Evolutionary conservation across 37 sponge, comb jelly and placozoan genomes (phyloP).

Genomic region (Oopsacas minuta): DNA sequence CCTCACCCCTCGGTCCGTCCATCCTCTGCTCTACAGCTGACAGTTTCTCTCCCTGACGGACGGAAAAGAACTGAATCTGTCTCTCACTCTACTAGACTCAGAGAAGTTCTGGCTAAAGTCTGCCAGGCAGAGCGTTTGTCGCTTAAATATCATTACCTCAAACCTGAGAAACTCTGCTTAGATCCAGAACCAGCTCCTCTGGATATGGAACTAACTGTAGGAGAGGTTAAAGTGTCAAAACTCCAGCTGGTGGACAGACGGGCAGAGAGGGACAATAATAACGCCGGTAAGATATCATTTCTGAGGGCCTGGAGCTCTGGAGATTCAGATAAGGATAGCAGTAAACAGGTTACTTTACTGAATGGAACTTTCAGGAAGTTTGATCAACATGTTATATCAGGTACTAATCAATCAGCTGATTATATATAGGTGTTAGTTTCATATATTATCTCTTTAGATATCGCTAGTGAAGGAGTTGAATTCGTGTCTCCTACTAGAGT

Average conservation of each 20-base stretch:
- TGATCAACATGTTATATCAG: not conserved
- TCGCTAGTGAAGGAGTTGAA: not conserved
- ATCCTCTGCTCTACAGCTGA: not conserved
- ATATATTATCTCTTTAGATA: too few relatives aligned
- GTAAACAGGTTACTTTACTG: not conserved
- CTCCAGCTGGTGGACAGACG: constrained; percentile 2
- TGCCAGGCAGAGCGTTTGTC: not conserved
- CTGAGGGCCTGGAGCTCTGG: not conserved
- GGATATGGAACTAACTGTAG: not conserved
- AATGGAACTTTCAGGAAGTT: not conserved
- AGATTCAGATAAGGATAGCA: not conserved
- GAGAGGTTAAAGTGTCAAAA: not conserved
- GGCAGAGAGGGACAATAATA: not conserved
- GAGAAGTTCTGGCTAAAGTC: not conserved
- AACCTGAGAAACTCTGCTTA: not conserved
- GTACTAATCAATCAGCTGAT: too few relatives aligned
- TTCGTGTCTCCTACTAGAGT: not conserved
- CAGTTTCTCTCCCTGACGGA: not conserved
- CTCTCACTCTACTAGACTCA: not conserved
- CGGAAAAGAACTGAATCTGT: not conserved
- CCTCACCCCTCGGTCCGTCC: not conserved
- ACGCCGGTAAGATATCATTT: not conserved
- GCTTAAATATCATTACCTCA: not conserved
- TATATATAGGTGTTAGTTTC: too few relatives aligned
- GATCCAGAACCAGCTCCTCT: not conserved